Conservation (phyloP, 2,888 invertebrate genomes). For the Stenolophus ochropezus region DNA sequence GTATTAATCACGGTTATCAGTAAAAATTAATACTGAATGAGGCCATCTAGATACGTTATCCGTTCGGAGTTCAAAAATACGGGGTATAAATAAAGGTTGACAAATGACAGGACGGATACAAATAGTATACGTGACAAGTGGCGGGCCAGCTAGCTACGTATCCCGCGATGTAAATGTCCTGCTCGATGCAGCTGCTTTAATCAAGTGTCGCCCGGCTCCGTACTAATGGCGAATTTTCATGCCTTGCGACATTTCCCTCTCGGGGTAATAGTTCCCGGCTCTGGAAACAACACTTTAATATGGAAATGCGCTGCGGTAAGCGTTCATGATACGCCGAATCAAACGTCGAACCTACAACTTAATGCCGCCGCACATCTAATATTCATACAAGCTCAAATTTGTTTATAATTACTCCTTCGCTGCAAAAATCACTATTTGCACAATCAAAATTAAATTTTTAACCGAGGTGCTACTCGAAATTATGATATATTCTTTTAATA, state of each 20-base stretch:
- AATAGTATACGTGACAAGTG: conserved; percentile 34
- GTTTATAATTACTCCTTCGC: background rate
- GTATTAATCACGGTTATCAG: conserved; percentile 26
- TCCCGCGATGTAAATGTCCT: conserved; percentile 1
- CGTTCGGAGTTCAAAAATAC: conserved; percentile 19
- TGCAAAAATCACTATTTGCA: too few species aligned
- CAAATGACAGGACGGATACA: conserved; percentile 43
- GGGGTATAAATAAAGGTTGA: conserved; percentile 30
- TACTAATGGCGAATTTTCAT: conserved; percentile 49
- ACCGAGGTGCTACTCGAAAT: too few species aligned
- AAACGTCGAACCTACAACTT: background rate
- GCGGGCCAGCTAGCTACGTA: conserved; percentile 14
- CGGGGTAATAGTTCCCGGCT: background rate
- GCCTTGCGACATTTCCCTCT: conserved; percentile 34
- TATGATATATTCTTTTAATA: too few species aligned
- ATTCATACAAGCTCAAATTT: background rate
- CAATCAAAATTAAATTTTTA: too few species aligned
- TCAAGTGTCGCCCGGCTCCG: conserved; percentile 32
- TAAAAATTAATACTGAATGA: conserved; percentile 41
- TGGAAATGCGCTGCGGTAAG: background rate
- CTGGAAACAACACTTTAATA: background rate
- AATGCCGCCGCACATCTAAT: background rate
- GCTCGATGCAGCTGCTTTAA: conserved; percentile 12
- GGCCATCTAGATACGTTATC: conserved; percentile 33
- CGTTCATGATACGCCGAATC: background rate